These are phyloP conservation scores for Drosophila sproati DNA, from an alignment of 1,140 invertebrate genomes.

Conservation along the genomic window DNA sequence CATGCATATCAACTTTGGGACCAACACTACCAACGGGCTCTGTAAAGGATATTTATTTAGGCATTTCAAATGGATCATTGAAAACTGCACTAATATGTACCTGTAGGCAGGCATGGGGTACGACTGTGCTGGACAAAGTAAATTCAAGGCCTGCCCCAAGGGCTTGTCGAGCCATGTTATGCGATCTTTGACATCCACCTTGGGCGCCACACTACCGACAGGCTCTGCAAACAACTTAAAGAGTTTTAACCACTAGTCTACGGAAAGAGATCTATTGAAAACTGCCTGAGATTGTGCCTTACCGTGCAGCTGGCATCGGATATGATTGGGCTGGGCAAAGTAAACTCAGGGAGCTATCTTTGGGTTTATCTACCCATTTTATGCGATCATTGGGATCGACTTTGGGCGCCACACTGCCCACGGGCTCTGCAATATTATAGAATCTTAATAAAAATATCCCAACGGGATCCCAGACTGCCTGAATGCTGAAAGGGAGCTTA, in stretches of 20 bases:
- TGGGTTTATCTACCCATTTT: constrained; percentile 66
- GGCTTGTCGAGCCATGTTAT: constrained; percentile 87
- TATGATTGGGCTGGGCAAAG: constrained; percentile 89
- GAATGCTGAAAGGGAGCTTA: constrained; percentile 76
- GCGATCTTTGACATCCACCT: constrained; percentile 87
- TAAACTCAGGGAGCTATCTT: constrained; percentile 83
- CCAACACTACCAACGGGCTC: constrained; percentile 90
- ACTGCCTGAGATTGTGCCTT: constrained; percentile 75
- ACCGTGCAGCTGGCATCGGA: constrained; percentile 88
- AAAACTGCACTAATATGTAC: constrained; percentile 83
- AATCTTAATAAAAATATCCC: not conserved
- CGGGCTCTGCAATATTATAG: constrained; percentile 87
- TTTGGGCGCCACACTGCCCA: constrained; percentile 91
- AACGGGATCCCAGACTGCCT: constrained; percentile 29
- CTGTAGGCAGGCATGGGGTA: constrained; percentile 89
- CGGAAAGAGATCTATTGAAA: constrained; percentile 44
- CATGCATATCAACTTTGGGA: constrained; percentile 87
- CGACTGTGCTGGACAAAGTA: constrained; percentile 88
- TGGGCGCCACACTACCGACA: constrained; percentile 88
- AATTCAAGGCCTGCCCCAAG: constrained; percentile 43
- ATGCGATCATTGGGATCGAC: constrained; percentile 88
- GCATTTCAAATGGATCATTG: not conserved
- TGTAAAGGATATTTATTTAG: constrained; percentile 62
- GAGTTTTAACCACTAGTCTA: not conserved
- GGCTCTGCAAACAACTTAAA: constrained; percentile 62